Evolutionary conservation across 2,797 vertebrate species (phyloP), one percentile per base, ranked within the genome.

Genomic region (Neostethus bicornis): DNA sequence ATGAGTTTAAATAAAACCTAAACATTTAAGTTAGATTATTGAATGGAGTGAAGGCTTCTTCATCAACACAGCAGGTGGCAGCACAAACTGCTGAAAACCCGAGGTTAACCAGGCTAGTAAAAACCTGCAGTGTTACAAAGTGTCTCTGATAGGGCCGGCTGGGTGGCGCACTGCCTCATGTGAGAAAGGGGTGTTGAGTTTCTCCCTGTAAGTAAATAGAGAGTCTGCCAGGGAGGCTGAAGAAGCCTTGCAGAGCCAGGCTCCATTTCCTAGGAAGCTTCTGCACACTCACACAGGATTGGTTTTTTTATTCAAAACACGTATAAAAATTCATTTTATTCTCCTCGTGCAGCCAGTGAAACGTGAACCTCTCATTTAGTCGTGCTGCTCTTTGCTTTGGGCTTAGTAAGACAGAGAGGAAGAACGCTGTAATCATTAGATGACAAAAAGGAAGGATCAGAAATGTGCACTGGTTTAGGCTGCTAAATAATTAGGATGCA

Each of bases 41-140:
- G 5, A 52, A 26, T 23, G 2, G 3, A n/a, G 39, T 17, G 23
- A 3, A 14, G 17, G 42, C 52, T 37, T 48, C 49, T 47, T 57
- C 3, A 34, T 17, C 42, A 39, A 25, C 19, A 39, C 85, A 84
- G 70, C 65, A 84, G 82, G 63, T 61, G 81, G 83, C 83, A 87
- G 77, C 72, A 86, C 41, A 73, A 58, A 72, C 55, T 55, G 51
- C 29, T 32, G 42, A 45, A n/a, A 62, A 54, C 11, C 37, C 57
- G 8, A 14, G 23, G 31, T 7, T 24, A 25, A 47, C n/a, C 14
- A 14, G 5, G 41, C 1, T 14, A 55, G 9, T 21, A 41, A 56
- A 48, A 26, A 51, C 35, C 73, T 69, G 58, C 70, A 55, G 57
- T 52, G 45, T 56, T 64, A 57, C 13, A 45, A 29, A 39, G 52